A percentile compares a stretch with the other conserved stretches of the same genome.
Conservation (phyloP, 2,797 vertebrate species). For the Choloepus didactylus region DNA sequence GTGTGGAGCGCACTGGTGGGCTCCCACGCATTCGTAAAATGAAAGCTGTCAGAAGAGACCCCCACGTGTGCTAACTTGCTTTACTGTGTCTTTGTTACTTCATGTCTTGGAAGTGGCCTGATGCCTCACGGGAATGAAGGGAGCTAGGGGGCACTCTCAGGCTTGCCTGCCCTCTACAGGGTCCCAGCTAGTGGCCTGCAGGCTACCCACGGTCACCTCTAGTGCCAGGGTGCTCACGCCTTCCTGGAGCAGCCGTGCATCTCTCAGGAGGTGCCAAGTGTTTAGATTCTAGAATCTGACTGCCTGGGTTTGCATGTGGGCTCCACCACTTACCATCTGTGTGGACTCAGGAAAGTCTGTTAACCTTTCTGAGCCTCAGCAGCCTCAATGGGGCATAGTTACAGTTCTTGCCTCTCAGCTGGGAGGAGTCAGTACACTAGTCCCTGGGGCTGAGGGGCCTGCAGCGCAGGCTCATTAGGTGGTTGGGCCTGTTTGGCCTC, state of each 20-base stretch:
- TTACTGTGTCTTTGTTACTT: not conserved
- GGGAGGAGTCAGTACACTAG: not conserved
- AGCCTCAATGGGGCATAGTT: not conserved
- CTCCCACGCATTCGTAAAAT: not conserved
- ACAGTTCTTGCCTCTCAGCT: not conserved
- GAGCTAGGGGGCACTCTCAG: not conserved
- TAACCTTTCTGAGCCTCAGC: not conserved
- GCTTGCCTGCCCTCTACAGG: not conserved
- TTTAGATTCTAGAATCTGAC: not conserved
- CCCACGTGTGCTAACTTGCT: not conserved
- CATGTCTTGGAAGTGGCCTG: not conserved
- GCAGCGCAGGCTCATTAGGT: not conserved
- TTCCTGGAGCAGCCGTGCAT: not conserved
- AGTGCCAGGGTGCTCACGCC: not conserved
- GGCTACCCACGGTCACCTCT: accelerated
- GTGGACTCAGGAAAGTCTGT: not conserved
- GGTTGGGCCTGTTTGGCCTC: not conserved
- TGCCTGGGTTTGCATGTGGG: not conserved
- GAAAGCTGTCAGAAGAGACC: not conserved
- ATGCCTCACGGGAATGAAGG: not conserved
- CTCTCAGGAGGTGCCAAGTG: not conserved
- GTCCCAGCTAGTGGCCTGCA: not conserved
- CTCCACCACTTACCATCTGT: not conserved
- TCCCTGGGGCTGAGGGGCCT: not conserved
- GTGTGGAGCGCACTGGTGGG: accelerated